Evolutionary conservation across 2,888 invertebrate genomes (phyloP).

Genomic region (Volucella bombylans): DNA sequence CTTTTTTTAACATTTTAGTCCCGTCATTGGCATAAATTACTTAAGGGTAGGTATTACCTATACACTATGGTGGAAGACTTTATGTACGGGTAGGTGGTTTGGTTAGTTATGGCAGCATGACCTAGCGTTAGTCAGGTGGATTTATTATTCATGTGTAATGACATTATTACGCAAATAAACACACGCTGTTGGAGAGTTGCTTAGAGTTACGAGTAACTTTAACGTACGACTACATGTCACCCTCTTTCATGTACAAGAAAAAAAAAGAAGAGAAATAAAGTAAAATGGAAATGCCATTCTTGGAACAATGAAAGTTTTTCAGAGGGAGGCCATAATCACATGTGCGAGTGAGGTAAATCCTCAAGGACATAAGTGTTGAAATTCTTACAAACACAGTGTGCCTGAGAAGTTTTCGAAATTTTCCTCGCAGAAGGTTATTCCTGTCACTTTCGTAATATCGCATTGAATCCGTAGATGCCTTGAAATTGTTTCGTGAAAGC

Average conservation of each 20-base stretch:
- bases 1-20: conserved; percentile 30
- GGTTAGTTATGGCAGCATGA: conserved; percentile 29
- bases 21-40: conserved; percentile 64
- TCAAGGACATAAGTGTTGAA: conserved; percentile 10
- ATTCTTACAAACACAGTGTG: conserved; percentile 29
- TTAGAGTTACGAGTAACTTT: conserved; percentile 30
- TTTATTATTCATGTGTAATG: conserved; percentile 65
- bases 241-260: not conserved
- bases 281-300: conserved; percentile 1
- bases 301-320: conserved; percentile 23
- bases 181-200: conserved; percentile 54
- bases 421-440: conserved; percentile 43
- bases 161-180: conserved; percentile 73
- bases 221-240: conserved; percentile 1
- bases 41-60: conserved; percentile 6
- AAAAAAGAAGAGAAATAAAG: too few species aligned
- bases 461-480: conserved; percentile 15
- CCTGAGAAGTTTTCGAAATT: conserved; percentile 41
- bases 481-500: not conserved
- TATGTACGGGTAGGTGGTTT: not conserved
- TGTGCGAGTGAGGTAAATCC: conserved; percentile 22
- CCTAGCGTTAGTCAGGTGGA: conserved; percentile 63
- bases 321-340: conserved; percentile 9
- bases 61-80: conserved; percentile 9
- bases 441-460: conserved; percentile 34